Evolutionary conservation across 2,113 vertebrate species (phyloP), one percentile per base, ranked within the genome.

Genomic region (Irena cyanogastra): DNA sequence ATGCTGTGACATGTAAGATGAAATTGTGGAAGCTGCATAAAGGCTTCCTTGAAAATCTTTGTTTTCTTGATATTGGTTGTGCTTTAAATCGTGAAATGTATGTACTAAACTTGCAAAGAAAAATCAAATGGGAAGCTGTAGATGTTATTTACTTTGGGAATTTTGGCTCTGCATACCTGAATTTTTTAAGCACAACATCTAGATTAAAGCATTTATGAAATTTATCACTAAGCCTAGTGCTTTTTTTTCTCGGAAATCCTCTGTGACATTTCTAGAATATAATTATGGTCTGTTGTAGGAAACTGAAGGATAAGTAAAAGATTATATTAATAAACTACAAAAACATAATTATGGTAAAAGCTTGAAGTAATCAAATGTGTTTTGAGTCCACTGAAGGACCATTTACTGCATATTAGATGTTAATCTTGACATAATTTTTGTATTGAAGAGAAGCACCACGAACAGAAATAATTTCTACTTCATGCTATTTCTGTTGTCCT

Each of bases 371-470:
- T 92, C 53, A 86, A 78, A 83, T 86, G 44, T 78, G 72, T 95
- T 95, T 96, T 95, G 89, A 95, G 75, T 79, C 52, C 64, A 68
- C 66, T 94, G 45, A 88, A 89, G 76, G 63, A 80, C 78, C 72
- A 70, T 86, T 92, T 94, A 85, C 79, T 90, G 50, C 70, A 87
- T 47, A 28, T 87, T 90, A 95, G 69, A 52, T 94, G 56, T 93
- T 96, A 91, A 79, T 82, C 69, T 93, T 94, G 79, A 69, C 26
- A 78, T 42, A 79, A 30, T 86, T 87, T 95, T 94, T 87, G 28
- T 53, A 37, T 5, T 92, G 87, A 91, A 92, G 65, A 72, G 77
- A 93, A 93, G 45, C 39, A 83, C 41, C 16, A 10, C 18, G 21
- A 24, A 64, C 21, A 41, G 50, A 79, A 65, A 87, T 35, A 5